These are phyloP conservation scores for Scolopax bukidnonensis DNA, from an alignment of 2,797 vertebrate genomes.

Conservation along the genomic window DNA sequence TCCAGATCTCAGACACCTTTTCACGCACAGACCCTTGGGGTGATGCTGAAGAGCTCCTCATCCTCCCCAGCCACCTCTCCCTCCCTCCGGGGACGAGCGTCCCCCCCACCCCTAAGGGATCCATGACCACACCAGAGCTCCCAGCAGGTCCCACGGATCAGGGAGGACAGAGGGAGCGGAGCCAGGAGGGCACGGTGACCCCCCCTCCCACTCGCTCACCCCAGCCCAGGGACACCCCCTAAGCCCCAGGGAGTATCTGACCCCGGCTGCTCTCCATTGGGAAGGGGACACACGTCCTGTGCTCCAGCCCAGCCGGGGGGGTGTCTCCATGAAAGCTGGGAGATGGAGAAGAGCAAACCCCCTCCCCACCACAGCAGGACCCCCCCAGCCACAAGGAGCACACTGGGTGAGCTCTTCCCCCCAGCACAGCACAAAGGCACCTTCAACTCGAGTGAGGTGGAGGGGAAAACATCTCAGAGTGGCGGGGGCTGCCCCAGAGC, in stretches of 20 bases:
- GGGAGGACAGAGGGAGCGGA: not conserved
- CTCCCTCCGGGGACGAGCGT: accelerated
- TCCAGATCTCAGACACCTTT: not conserved
- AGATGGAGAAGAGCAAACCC: not conserved
- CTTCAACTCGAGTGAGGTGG: accelerated
- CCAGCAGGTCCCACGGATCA: accelerated
- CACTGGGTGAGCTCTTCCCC: not conserved
- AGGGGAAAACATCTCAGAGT: not conserved
- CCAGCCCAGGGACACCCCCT: not conserved
- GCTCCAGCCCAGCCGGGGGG: not conserved
- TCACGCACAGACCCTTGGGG: not conserved
- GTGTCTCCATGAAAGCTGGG: not conserved
- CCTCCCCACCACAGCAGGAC: accelerated
- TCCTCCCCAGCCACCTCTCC: not conserved
- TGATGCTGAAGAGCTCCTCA: not conserved
- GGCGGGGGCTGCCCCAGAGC: not conserved
- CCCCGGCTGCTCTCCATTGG: not conserved
- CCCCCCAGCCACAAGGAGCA: accelerated
- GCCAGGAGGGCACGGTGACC: not conserved
- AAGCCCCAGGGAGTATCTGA: not conserved
- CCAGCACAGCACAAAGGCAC: accelerated
- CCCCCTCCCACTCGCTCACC: not conserved
- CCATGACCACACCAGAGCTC: not conserved
- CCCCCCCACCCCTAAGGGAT: not conserved
- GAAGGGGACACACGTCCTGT: accelerated